phyloP scores from a whole-genome alignment of 2,888 invertebrate genomes.

The Heliconius cydno region DNA sequence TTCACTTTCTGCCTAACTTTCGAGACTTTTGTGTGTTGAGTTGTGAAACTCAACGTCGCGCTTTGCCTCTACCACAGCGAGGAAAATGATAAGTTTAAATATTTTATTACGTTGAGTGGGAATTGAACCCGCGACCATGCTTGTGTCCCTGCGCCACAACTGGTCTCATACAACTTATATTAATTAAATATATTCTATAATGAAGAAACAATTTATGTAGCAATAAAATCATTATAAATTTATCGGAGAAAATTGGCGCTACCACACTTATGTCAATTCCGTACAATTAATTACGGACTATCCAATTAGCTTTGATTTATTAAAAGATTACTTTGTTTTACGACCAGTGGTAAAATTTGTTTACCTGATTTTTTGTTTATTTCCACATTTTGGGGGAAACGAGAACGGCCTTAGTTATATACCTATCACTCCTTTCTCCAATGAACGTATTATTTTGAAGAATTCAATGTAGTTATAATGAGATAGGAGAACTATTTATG shows the following conservation, averaged over 20 bases:
- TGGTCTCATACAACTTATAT: too few relatives aligned
- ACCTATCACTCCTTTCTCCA: background rate
- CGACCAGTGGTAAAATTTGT: background rate
- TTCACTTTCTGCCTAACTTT: too few relatives aligned
- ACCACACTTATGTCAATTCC: background rate
- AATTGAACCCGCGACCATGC: background rate
- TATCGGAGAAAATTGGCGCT: background rate
- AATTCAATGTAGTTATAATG: too few relatives aligned
- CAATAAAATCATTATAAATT: background rate
- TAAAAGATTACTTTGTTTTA: slow-evolving; percentile 2
- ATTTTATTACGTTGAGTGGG: background rate
- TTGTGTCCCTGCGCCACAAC: too few relatives aligned
- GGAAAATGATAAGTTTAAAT: background rate
- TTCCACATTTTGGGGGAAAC: background rate
- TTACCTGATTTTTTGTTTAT: background rate
- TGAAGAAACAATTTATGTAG: background rate
- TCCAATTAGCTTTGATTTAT: slow-evolving; percentile 3
- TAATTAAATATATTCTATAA: background rate
- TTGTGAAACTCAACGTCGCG: background rate
- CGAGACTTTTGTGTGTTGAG: background rate
- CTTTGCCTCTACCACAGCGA: background rate
- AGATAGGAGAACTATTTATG: too few relatives aligned
- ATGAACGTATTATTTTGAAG: too few relatives aligned
- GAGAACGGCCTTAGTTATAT: background rate
- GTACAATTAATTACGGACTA: slow-evolving; percentile 14